Evolutionary conservation across 2,797 vertebrate genomes (phyloP), one percentile per base, ranked within the genome.

Genomic region (Acrocephalus scirpaceus): DNA sequence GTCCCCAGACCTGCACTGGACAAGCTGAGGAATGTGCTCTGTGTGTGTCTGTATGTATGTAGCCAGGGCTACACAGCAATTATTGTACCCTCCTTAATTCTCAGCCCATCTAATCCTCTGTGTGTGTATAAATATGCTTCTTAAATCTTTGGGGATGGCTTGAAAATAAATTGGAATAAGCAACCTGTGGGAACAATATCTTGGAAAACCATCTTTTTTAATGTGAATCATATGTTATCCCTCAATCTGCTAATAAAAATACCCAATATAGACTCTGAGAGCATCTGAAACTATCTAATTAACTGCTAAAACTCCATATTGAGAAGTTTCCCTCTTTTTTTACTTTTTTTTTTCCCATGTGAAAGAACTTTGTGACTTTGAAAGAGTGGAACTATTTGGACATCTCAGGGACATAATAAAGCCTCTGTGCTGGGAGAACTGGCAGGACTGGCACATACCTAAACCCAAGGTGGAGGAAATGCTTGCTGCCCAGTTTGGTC

Each of bases 391-490:
- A 93, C 92, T 96, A 94, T 96, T 96, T 94, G 93, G 93, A 80
- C 89, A 86, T 84, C 79, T 89, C 75, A 73, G 34, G 79, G 82
- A 66, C 72, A 95, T 40, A 92, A 92, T 44, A 60, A 70, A 58
- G 64, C 38, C 91, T 96, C 94, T 97, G 96, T 97, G 62, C 78
- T 90, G 70, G 51, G 32, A 88, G 80, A 84, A 69, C 78, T 77
- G 73, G 89, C 86, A 81, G 50, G 15, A 60, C 75, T 38, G 85
- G 93, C 82, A 56, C 67, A 88, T 97, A 99, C 99, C 99, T 97
- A 96, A 99, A 99, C 45, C 99, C 99, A 51, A 99, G 98, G 69
- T 96, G 98, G 65, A 98, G 97, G 97, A 99, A 98, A 93, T 99
- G 98, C n/a, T 96, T 98, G 97, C 99, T 99, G 93, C 99, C 99